A percentile compares a stretch with the other conserved stretches of the same genome.
phyloP scores from a whole-genome alignment of 2,888 invertebrate genomes.

The Rhogogaster chlorosoma region DNA sequence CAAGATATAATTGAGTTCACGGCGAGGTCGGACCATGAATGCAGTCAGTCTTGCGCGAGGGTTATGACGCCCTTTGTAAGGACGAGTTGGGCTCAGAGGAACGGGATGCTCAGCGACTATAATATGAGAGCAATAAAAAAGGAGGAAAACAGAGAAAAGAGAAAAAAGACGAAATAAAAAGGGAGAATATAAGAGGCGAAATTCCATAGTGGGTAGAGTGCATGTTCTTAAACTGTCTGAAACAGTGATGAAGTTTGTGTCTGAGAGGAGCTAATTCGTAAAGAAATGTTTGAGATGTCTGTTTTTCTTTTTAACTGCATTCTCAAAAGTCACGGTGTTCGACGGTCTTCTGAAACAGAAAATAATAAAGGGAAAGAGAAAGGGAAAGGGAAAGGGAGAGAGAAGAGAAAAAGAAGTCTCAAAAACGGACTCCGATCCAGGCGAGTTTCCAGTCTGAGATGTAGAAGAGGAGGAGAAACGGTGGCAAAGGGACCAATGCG shows the following conservation, averaged over 20 bases:
- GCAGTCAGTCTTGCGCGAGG: constrained; percentile 19
- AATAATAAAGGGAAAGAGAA: not conserved
- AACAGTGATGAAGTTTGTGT: constrained; percentile 2
- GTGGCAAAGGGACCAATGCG: constrained; percentile 11
- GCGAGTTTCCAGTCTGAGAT: constrained; percentile 7
- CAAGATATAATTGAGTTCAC: constrained; percentile 38
- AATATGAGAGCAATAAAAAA: constrained; percentile 38
- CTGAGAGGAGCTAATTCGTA: not conserved
- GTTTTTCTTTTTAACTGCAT: not conserved
- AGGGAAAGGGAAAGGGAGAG: constrained; percentile 54
- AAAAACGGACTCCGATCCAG: constrained; percentile 8
- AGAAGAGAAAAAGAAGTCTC: constrained; percentile 40
- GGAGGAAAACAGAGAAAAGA: constrained; percentile 31
- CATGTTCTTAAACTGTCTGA: constrained; percentile 2
- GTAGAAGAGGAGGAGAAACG: not conserved
- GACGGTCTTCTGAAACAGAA: not conserved
- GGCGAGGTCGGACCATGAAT: constrained; percentile 35
- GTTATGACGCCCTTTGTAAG: constrained; percentile 35
- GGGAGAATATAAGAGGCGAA: not conserved
- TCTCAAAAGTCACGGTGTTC: not conserved
- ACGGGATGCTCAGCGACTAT: constrained; percentile 18
- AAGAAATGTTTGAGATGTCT: not conserved
- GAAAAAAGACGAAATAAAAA: not conserved
- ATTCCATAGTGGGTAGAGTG: not conserved
- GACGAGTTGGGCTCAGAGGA: constrained; percentile 5